Conservation (phyloP, 2,888 invertebrate species). For the Melanophora roralis region DNA sequence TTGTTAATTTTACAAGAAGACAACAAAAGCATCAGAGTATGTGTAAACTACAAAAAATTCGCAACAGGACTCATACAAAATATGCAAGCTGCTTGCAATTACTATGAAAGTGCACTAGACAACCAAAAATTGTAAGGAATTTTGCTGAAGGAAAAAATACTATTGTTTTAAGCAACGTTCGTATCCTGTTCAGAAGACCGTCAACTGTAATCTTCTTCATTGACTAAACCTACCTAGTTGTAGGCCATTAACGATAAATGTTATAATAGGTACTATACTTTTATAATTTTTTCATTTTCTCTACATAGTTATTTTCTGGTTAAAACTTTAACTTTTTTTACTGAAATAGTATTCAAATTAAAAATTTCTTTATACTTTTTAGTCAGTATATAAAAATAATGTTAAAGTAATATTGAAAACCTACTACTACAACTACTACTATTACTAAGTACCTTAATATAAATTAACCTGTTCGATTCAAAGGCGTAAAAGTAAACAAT, state of each 20-base stretch:
- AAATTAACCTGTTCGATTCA: background rate
- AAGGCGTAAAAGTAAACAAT: slow-evolving; percentile 6
- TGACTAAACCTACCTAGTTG: slow-evolving; percentile 13
- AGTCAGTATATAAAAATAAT: slow-evolving; percentile 12
- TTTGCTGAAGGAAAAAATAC: slow-evolving; percentile 19
- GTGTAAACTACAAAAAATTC: slow-evolving; percentile 3
- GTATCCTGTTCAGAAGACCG: slow-evolving; percentile 34
- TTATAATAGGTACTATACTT: slow-evolving; percentile 53
- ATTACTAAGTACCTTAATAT: background rate
- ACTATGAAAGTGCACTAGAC: background rate
- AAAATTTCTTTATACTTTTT: slow-evolving; percentile 5
- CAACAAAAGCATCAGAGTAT: slow-evolving; percentile 13
- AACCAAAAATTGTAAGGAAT: slow-evolving; percentile 7
- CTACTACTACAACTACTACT: background rate
- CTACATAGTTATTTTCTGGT: slow-evolving; percentile 3
- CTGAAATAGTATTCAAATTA: slow-evolving; percentile 10
- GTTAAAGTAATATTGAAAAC: slow-evolving; percentile 39
- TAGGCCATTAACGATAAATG: slow-evolving; percentile 27
- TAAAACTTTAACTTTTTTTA: slow-evolving; percentile 3
- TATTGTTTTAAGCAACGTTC: slow-evolving; percentile 1
- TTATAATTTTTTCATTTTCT: slow-evolving; percentile 1
- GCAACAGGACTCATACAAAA: slow-evolving; percentile 50
- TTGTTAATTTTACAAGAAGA: slow-evolving; percentile 45
- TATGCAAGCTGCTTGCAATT: slow-evolving; percentile 39
- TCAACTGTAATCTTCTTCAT: slow-evolving; percentile 28